Conservation (phyloP, 2,797 vertebrate species). For the Dermochelys coriacea region DNA sequence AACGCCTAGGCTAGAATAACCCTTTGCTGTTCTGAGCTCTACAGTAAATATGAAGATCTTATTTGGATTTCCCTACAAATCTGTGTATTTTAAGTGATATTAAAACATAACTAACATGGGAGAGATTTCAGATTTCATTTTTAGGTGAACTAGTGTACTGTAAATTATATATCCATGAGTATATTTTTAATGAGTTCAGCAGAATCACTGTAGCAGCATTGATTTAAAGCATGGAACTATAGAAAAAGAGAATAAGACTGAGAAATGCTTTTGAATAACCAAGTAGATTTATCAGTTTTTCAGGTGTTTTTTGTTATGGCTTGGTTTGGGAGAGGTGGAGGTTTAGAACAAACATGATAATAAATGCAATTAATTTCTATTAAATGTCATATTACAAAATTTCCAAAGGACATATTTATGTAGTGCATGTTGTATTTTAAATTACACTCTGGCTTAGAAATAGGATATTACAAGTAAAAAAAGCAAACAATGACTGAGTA, state of each 20-base stretch:
- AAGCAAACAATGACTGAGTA: conserved; percentile 85
- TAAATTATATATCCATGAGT: neutral
- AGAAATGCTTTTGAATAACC: conserved; percentile 34
- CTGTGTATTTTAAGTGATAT: neutral
- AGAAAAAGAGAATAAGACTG: conserved; percentile 31
- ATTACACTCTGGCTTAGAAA: conserved; percentile 76
- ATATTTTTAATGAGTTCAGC: neutral
- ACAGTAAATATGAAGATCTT: conserved; percentile 25
- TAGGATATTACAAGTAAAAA: conserved; percentile 85
- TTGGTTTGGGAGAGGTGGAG: neutral
- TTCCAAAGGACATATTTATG: conserved; percentile 74
- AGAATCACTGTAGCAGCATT: neutral
- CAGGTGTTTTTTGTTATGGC: conserved; percentile 23
- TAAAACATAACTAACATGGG: neutral
- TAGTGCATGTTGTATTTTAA: conserved; percentile 76
- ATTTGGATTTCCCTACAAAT: conserved; percentile 31
- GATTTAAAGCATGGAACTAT: conserved; percentile 39
- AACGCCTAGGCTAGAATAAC: conserved; percentile 77
- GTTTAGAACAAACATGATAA: conserved; percentile 45
- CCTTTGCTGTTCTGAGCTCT: conserved; percentile 77
- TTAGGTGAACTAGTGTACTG: neutral
- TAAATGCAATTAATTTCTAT: conserved; percentile 73
- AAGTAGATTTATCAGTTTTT: conserved; percentile 59
- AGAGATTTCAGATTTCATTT: conserved; percentile 29
- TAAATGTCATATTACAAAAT: conserved; percentile 71